phyloP scores from a whole-genome alignment of 2,888 invertebrate species.

The Sarcophaga rosellei region DNA sequence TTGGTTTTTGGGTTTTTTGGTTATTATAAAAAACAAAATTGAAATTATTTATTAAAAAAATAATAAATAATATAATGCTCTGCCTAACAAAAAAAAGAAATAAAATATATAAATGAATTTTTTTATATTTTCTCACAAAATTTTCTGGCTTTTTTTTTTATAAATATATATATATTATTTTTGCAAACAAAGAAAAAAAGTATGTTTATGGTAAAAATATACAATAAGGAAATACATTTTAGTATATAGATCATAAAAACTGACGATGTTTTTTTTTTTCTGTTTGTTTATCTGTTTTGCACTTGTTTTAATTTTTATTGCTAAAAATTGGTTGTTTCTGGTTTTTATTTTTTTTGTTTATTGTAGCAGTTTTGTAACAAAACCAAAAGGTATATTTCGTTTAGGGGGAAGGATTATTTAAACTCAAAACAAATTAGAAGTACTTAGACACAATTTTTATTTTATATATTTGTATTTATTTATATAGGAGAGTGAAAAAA shows the following conservation, averaged over 20 bases:
- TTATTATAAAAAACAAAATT: conserved; percentile 73
- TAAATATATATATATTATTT: conserved; percentile 61
- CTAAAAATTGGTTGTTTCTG: conserved; percentile 59
- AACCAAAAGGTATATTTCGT: conserved; percentile 31
- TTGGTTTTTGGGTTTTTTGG: conserved; percentile 57
- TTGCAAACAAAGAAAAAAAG: conserved; percentile 68
- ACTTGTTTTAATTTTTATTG: conserved; percentile 62
- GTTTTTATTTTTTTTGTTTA: conserved; percentile 34
- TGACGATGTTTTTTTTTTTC: conserved; percentile 52
- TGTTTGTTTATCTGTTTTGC: conserved; percentile 60
- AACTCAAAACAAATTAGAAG: conserved; percentile 41
- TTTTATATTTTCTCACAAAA: conserved; percentile 65
- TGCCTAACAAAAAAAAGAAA: conserved; percentile 71
- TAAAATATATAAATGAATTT: conserved; percentile 49
- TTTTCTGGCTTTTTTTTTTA: conserved; percentile 56
- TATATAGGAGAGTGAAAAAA: conserved; percentile 30
- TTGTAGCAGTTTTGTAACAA: conserved; percentile 54
- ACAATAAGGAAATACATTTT: conserved; percentile 68
- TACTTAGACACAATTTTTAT: conserved; percentile 26
- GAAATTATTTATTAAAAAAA: conserved; percentile 77
- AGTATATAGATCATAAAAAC: conserved; percentile 68
- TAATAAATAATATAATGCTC: conserved; percentile 76
- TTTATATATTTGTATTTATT: neutral
- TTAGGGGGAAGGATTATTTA: conserved; percentile 21
- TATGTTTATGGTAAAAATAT: conserved; percentile 64